Conservation (phyloP, 2,113 vertebrate genomes). For the Semnopithecus entellus region DNA sequence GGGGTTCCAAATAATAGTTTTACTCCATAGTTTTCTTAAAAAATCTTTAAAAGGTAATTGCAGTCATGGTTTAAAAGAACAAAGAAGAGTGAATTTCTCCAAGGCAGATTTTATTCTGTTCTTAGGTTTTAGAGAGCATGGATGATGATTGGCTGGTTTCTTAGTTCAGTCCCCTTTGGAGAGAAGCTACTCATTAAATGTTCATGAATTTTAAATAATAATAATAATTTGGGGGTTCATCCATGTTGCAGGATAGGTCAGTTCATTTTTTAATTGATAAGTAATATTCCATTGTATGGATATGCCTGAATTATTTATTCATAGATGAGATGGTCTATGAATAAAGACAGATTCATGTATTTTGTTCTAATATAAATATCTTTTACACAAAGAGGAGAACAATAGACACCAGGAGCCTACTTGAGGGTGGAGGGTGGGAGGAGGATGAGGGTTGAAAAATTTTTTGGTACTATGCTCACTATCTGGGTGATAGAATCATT, state of each 20-base stretch:
- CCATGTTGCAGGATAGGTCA: background rate
- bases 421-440: too few relatives aligned
- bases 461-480: too few relatives aligned
- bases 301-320: background rate
- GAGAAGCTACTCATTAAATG: constrained; percentile 22
- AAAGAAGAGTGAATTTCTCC: background rate
- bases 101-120: background rate
- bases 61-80: background rate
- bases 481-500: too few relatives aligned
- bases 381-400: background rate
- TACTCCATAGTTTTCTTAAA: background rate
- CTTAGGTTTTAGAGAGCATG: background rate
- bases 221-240: background rate
- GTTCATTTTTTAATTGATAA: background rate
- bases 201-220: constrained; percentile 30
- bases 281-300: background rate
- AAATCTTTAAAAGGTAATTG: background rate
- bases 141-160: background rate
- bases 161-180: constrained; percentile 7
- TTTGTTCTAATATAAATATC: background rate
- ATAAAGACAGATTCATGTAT: background rate
- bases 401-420: too few relatives aligned
- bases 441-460: too few relatives aligned
- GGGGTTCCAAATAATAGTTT: background rate
- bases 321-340: background rate